Conservation (phyloP, 1,140 invertebrate species). For the Zaprionus davidi region DNA sequence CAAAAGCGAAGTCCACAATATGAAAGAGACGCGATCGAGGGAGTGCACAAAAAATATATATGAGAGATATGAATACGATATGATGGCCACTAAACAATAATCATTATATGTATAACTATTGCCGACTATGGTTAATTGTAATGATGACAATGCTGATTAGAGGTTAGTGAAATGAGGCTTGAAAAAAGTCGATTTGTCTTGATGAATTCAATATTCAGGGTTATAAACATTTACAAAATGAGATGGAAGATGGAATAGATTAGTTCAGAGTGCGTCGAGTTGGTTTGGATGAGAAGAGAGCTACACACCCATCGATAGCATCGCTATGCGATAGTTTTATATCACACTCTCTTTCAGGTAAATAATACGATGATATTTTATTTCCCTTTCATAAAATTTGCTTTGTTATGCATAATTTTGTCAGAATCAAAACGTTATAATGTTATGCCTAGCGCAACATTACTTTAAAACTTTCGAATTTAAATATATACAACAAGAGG, state of each 20-base stretch:
- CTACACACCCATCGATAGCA: background rate
- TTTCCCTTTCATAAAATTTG: background rate
- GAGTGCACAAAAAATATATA: conserved; percentile 47
- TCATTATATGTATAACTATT: conserved; percentile 29
- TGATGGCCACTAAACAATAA: conserved; percentile 12
- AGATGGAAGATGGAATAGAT: conserved; percentile 15
- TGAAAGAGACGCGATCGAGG: conserved; percentile 63
- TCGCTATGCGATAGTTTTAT: background rate
- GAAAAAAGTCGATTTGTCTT: conserved; percentile 21
- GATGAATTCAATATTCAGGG: conserved; percentile 27
- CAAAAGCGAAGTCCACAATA: conserved; percentile 68
- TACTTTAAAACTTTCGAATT: background rate
- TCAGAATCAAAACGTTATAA: background rate
- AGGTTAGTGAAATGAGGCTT: conserved; percentile 56
- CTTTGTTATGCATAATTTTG: conserved; percentile 2
- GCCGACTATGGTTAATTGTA: conserved; percentile 49
- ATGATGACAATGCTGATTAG: conserved; percentile 60
- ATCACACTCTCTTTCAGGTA: background rate
- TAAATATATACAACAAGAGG: conserved; percentile 10
- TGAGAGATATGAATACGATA: conserved; percentile 42
- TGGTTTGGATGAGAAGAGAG: background rate
- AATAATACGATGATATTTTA: too few species aligned
- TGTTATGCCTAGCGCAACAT: background rate
- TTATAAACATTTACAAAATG: conserved; percentile 1
- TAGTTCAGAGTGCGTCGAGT: conserved; percentile 33